A percentile compares a stretch with the other conserved stretches of the same genome.
Evolutionary conservation across 2,797 vertebrate species (phyloP).

Genomic region (Channa striata): DNA sequence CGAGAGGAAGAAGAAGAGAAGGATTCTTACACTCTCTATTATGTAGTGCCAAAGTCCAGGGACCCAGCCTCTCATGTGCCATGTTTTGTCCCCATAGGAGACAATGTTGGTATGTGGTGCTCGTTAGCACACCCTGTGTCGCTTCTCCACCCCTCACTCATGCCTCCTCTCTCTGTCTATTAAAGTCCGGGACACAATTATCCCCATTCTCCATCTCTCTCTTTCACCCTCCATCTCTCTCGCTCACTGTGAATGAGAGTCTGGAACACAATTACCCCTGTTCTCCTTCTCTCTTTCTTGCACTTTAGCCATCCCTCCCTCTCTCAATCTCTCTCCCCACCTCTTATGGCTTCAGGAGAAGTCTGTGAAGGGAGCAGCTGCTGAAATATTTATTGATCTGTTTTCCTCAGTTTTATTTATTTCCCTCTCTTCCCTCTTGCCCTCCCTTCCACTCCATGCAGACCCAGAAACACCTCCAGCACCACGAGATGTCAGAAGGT

Average conservation of each 20-base stretch:
- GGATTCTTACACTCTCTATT: slow-evolving; percentile 61
- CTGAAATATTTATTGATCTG: slow-evolving; percentile 90
- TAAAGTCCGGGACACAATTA: slow-evolving; percentile 77
- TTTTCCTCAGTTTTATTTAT: slow-evolving; percentile 85
- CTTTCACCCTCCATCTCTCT: slow-evolving; percentile 66
- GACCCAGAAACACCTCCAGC: slow-evolving; percentile 70
- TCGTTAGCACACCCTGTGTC: slow-evolving; percentile 74
- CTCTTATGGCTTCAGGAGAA: slow-evolving; percentile 77
- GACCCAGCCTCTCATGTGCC: slow-evolving; percentile 45
- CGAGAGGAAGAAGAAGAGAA: slow-evolving; percentile 47
- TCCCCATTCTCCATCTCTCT: slow-evolving; percentile 66
- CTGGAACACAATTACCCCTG: slow-evolving; percentile 76
- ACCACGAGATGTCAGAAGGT: slow-evolving; percentile 64
- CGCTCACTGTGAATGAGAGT: slow-evolving; percentile 66
- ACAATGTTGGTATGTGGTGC: slow-evolving; percentile 71
- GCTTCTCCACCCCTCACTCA: slow-evolving; percentile 70
- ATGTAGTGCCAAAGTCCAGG: slow-evolving; percentile 56
- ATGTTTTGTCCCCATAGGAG: slow-evolving; percentile 64
- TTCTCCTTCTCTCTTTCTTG: slow-evolving; percentile 49
- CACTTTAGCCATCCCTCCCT: slow-evolving; percentile 51
- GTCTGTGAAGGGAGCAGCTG: slow-evolving; percentile 81
- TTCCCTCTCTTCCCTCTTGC: slow-evolving; percentile 68
- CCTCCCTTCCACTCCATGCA: slow-evolving; percentile 44
- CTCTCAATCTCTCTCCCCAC: slow-evolving; percentile 44
- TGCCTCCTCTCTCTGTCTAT: slow-evolving; percentile 68